These are phyloP conservation scores for Thunnus thynnus DNA, from an alignment of 2,113 vertebrate species.

Conservation along the genomic window DNA sequence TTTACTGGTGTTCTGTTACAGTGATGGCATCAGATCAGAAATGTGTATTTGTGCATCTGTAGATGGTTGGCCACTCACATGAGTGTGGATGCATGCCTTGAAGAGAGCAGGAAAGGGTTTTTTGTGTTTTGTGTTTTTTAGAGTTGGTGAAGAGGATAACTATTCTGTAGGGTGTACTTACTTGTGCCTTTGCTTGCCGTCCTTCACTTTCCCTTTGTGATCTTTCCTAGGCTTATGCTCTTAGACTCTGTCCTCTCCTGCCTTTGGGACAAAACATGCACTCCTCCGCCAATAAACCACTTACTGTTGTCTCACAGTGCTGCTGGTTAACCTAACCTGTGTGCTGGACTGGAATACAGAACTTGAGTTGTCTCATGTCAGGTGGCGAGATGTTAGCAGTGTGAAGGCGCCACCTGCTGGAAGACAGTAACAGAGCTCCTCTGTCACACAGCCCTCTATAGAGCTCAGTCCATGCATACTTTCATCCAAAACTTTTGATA, in stretches of 20 bases:
- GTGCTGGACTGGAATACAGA: slow-evolving; percentile 34
- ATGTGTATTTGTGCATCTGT: slow-evolving; percentile 24
- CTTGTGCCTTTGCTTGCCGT: slow-evolving; percentile 30
- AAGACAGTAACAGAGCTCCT: slow-evolving; percentile 35
- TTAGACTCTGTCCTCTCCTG: slow-evolving; percentile 47
- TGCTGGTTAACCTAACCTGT: slow-evolving; percentile 54
- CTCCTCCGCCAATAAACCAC: slow-evolving; percentile 49
- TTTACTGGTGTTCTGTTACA: slow-evolving; percentile 47
- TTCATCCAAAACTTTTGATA: slow-evolving; percentile 1
- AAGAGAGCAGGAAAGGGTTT: slow-evolving; percentile 18
- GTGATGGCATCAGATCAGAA: slow-evolving; percentile 48
- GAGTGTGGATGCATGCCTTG: slow-evolving; percentile 14
- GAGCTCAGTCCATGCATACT: not conserved
- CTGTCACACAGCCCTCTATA: slow-evolving; percentile 59
- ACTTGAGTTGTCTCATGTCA: slow-evolving; percentile 22
- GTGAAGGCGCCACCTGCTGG: slow-evolving; percentile 75
- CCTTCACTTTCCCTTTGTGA: slow-evolving; percentile 62
- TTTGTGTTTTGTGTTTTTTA: slow-evolving; percentile 7
- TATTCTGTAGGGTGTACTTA: not conserved
- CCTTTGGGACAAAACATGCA: slow-evolving; percentile 56
- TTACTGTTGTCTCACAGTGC: slow-evolving; percentile 39
- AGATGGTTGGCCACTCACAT: slow-evolving; percentile 10
- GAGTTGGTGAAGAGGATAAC: not conserved
- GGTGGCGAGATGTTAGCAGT: slow-evolving; percentile 31
- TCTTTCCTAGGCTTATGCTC: slow-evolving; percentile 66